Base-by-base conservation (phyloP, 2,113 vertebrate species). In the Probosciger aterrimus region DNA sequence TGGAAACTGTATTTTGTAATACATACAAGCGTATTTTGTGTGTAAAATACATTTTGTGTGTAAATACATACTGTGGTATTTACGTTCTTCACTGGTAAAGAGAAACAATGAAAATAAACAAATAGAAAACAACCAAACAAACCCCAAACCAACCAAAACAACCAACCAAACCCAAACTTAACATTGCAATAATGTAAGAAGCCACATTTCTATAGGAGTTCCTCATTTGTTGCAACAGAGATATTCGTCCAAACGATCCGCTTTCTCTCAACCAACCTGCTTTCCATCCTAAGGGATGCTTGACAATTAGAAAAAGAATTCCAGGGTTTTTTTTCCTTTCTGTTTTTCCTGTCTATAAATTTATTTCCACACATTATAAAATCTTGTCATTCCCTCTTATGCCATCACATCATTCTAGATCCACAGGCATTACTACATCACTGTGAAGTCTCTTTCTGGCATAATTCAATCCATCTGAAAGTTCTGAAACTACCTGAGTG, bases 151-250 rank as follows among this genome's bases (percentile, higher is more conserved):
- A 35, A 59, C 14, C 57, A 35, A 35, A 59, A 24, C 57, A 69
- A 92, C 24, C 33, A 59, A 13, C 43, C 44, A 41, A 59, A 50
- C 16, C 25, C 11, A 7, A 50, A 47, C 9, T n/a, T 24, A 18
- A 67, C n/a, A 37, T 4, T 1, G 1, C 33, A 74, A 59, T 17
- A 25, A 18, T 0, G 1, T 27, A 71, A 80, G 19, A 27, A 2
- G 11, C 43, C 6, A n/a, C 0, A 0, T 60, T 82, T n/a, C n/a
- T 27, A 11, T 2, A 30, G 12, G 78, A 93, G 18, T 12, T 68
- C 37, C 20, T 27, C 0, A 0, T 35, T 60, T 49, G 24, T 18
- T 67, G 11, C 63, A 85, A 59, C 62, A 41, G 46, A 84, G 15
- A 59, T n/a, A 60, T 3, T 46, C 23, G n/a, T 64, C 31, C 39